These are phyloP conservation scores for Athalia circularis DNA, from an alignment of 2,888 invertebrate genomes.

Conservation along the genomic window DNA sequence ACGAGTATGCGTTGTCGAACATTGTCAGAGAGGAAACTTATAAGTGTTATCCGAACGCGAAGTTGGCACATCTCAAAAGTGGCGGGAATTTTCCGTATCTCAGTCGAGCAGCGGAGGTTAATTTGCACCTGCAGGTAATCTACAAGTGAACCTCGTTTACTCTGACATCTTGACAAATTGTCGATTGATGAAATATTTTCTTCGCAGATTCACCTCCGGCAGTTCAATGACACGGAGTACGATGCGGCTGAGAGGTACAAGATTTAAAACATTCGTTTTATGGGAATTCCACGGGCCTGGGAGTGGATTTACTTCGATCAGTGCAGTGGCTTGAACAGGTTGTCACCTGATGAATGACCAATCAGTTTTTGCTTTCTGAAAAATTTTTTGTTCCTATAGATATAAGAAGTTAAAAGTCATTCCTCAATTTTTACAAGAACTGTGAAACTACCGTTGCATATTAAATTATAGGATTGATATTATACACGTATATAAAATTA, in stretches of 20 bases:
- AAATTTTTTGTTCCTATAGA: conserved; percentile 18
- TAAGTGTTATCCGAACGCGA: conserved; percentile 90
- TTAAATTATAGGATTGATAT: no score
- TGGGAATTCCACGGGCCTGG: not conserved
- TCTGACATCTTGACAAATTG: not conserved
- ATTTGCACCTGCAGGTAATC: conserved; percentile 88
- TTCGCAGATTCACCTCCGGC: conserved; percentile 82
- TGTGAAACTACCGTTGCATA: conserved; percentile 16
- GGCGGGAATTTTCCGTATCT: conserved; percentile 95
- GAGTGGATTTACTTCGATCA: not conserved
- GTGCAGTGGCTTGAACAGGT: no score
- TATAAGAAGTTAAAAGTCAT: conserved; percentile 2
- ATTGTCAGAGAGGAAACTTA: conserved; percentile 87
- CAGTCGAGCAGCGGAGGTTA: conserved; percentile 91
- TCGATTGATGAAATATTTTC: conserved; percentile 41
- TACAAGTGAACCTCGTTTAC: conserved; percentile 26
- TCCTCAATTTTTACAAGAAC: conserved; percentile 14
- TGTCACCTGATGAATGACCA: no score
- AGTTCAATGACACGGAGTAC: conserved; percentile 80
- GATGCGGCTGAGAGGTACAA: conserved; percentile 76
- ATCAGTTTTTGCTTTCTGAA: not conserved
- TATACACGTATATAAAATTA: not conserved
- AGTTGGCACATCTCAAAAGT: conserved; percentile 89
- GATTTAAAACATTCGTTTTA: not conserved
- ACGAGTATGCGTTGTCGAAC: conserved; percentile 88